phyloP scores from a whole-genome alignment of 2,888 invertebrate species.

The Agrilus cyanescens region DNA sequence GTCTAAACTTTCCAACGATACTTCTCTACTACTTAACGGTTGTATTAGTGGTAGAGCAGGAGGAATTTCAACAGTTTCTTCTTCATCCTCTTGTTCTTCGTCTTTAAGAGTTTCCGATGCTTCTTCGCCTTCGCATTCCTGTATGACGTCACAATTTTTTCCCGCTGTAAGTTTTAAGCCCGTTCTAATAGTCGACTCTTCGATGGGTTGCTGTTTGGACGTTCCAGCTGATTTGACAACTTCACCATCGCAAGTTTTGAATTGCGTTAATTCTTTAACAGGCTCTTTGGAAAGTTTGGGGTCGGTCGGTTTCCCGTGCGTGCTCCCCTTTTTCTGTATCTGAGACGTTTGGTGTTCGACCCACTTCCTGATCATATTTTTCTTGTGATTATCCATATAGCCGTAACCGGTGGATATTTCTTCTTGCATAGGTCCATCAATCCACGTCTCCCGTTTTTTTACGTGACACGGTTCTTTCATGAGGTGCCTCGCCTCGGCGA shows the following conservation, averaged over 20 bases:
- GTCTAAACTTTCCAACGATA: conserved; percentile 73
- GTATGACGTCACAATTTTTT: conserved; percentile 24
- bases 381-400: conserved; percentile 86
- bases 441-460: conserved; percentile 86
- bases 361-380: conserved; percentile 88
- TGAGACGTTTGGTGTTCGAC: conserved; percentile 83
- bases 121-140: conserved; percentile 29
- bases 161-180: conserved; percentile 40
- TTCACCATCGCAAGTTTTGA: conserved; percentile 47
- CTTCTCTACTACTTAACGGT: conserved; percentile 67
- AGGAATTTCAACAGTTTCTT: conserved; percentile 67
- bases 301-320: conserved; percentile 33
- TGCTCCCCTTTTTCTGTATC: conserved; percentile 53
- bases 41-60: conserved; percentile 70
- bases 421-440: conserved; percentile 82
- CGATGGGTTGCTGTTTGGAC: conserved; percentile 43
- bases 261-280: conserved; percentile 48
- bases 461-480: conserved; percentile 64
- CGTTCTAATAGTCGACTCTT: conserved; percentile 48
- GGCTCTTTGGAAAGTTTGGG: conserved; percentile 35
- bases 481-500: conserved; percentile 69
- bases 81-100: conserved; percentile 62
- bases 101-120: conserved; percentile 27
- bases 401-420: conserved; percentile 56
- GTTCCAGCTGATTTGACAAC: conserved; percentile 39